Conservation (phyloP, 2,888 invertebrate genomes). For the Seira sanloemensis region DNA sequence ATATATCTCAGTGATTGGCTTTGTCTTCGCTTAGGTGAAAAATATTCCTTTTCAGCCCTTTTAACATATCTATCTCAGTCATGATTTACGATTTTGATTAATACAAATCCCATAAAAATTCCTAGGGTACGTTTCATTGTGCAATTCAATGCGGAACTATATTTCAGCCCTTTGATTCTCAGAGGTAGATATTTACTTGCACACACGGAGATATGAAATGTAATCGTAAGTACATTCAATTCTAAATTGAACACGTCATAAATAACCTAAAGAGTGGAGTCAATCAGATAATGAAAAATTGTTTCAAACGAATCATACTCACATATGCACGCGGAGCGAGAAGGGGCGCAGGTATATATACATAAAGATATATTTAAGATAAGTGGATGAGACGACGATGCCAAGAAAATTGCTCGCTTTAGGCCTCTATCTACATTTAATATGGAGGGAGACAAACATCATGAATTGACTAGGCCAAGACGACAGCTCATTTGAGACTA, state of each 20-base stretch:
- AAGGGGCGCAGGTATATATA: too few relatives aligned
- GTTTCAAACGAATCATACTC: not conserved
- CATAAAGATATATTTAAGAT: too few relatives aligned
- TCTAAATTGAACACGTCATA: not conserved
- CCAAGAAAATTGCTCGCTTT: too few relatives aligned
- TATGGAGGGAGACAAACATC: too few relatives aligned
- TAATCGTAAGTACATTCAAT: not conserved
- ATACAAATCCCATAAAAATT: not conserved
- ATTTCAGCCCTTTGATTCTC: not conserved
- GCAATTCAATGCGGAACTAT: not conserved
- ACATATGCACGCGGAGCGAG: too few relatives aligned
- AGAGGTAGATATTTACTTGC: not conserved
- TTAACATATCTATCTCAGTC: not conserved
- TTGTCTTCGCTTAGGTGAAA: too few relatives aligned
- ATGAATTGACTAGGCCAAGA: too few relatives aligned
- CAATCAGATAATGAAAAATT: not conserved
- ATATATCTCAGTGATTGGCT: too few relatives aligned
- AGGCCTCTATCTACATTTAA: too few relatives aligned
- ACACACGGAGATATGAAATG: not conserved
- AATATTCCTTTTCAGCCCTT: too few relatives aligned
- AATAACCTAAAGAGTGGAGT: not conserved
- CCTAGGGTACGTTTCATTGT: not conserved
- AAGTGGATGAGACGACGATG: too few relatives aligned
- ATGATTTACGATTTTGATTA: not conserved
- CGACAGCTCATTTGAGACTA: too few relatives aligned